Evolutionary conservation across 2,888 invertebrate genomes (phyloP), one percentile per base, ranked within the genome.

Genomic region (Sicus ferrugineus): DNA sequence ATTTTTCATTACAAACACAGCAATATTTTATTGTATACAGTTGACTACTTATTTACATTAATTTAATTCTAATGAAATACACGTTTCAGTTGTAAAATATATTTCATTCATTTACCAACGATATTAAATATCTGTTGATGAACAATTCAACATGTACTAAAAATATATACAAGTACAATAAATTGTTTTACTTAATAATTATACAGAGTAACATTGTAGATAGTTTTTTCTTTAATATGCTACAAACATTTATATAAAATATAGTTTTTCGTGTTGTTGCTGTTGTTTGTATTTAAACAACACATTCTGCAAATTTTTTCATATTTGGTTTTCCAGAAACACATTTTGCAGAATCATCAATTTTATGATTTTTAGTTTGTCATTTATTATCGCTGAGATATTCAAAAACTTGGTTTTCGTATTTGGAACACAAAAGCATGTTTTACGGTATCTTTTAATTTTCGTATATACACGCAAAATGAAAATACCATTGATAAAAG

Each of bases 171-270:
- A 65, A 34, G 23, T 38, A 67, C 26, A 52, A 23, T 26, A 66
- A 54, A n/a, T 21, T 54, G 38, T 31, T 54, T 62, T 52, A 28
- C 30, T 68, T 50, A 26, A 19, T 65, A 67, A 38, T 52, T 23
- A 21, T 64, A 42, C 14, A 42, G 16, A 42, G 42, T 42, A 42
- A 42, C 42, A n/a, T n/a, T 28, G 42, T 30, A 38, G 19, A 67
- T 68, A 50, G 3, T 56, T 62, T 67, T 62, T 48, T 50, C n/a
- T 63, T 52, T 52, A 30, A 59, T 59, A 63, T 67, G 67, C 34
- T 58, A 70, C 46, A 66, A 66, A 72, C 46, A 67, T 63, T 19
- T 31, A 70, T 70, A 66, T 54, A 61, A 72, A 58, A 72, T 69
- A 67, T 56, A 70, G 68, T 70, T 70, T 70, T 50, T 64, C 68